phyloP scores from a whole-genome alignment of 2,888 invertebrate species.

The Lapara coniferarum region DNA sequence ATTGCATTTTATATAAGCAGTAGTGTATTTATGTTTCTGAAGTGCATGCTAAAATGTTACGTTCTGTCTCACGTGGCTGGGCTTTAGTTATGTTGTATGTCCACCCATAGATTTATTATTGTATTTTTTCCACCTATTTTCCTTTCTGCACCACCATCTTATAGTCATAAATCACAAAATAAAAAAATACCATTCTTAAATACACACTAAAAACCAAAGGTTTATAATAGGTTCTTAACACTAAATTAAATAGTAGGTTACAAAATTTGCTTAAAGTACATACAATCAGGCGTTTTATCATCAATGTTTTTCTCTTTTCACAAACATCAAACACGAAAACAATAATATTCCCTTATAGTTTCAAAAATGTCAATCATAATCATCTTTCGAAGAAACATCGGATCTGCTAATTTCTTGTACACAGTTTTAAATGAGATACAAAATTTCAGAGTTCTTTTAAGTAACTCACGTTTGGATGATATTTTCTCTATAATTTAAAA shows the following conservation, averaged over 20 bases:
- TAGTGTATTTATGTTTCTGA: slow-evolving; percentile 60
- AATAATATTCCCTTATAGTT: slow-evolving; percentile 33
- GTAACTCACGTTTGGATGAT: neutral
- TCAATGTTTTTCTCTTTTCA: slow-evolving; percentile 77
- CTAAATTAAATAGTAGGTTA: neutral
- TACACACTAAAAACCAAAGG: slow-evolving; percentile 1
- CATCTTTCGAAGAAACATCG: slow-evolving; percentile 40
- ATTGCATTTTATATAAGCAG: slow-evolving; percentile 52
- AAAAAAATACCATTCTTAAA: neutral
- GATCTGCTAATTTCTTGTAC: slow-evolving; percentile 52
- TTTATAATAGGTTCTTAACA: neutral
- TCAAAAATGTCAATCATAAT: slow-evolving; percentile 9
- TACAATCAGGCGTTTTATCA: slow-evolving; percentile 30
- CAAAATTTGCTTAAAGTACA: slow-evolving; percentile 14
- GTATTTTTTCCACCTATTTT: slow-evolving; percentile 38
- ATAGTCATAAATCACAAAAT: slow-evolving; percentile 34
- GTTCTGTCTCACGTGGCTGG: slow-evolving; percentile 44
- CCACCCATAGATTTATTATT: slow-evolving; percentile 39
- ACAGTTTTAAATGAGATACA: slow-evolving; percentile 20
- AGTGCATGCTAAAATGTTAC: slow-evolving; percentile 57
- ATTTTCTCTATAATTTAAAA: slow-evolving; percentile 17
- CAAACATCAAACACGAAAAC: slow-evolving; percentile 71
- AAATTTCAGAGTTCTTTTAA: slow-evolving; percentile 28
- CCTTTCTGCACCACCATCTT: slow-evolving; percentile 48
- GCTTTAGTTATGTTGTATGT: slow-evolving; percentile 52